Conservation (phyloP, 2,113 vertebrate species). For the Muntiacus muntjak region DNA sequence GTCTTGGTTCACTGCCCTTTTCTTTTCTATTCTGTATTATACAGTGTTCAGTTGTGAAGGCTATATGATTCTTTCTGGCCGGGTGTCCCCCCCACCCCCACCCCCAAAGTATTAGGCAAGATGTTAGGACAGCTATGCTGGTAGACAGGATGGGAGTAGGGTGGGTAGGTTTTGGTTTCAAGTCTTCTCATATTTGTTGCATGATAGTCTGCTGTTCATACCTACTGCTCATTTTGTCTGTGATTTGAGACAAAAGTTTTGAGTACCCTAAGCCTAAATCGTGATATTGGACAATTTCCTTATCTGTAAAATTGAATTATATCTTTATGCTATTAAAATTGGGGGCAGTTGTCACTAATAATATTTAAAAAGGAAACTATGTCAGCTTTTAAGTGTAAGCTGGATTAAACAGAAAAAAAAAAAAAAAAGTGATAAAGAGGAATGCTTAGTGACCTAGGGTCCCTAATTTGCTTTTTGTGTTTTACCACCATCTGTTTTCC, state of each 20-base stretch:
- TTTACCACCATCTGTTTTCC: not conserved
- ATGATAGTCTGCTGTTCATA: not conserved
- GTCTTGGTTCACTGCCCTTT: not conserved
- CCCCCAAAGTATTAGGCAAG: not conserved
- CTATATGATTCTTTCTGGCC: not conserved
- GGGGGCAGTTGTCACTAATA: not conserved
- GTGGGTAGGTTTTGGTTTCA: not conserved
- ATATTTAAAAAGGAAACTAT: not conserved
- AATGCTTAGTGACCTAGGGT: not conserved
- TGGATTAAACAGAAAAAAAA: not conserved
- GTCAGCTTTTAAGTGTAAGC: not conserved
- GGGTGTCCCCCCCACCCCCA: fast-evolving
- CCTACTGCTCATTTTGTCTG: not conserved
- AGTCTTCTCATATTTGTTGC: not conserved
- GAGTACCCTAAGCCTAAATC: not conserved
- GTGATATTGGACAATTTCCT: not conserved
- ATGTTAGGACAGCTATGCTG: not conserved
- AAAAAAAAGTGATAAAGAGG: not conserved
- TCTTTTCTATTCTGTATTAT: not conserved
- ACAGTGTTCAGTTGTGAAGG: not conserved
- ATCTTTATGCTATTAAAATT: conserved; percentile 9
- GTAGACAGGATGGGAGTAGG: not conserved
- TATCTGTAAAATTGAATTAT: not conserved
- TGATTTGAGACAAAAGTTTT: not conserved
- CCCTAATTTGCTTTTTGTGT: not conserved